Conservation (phyloP, 2,888 invertebrate species). For the Chrysolina americana region DNA sequence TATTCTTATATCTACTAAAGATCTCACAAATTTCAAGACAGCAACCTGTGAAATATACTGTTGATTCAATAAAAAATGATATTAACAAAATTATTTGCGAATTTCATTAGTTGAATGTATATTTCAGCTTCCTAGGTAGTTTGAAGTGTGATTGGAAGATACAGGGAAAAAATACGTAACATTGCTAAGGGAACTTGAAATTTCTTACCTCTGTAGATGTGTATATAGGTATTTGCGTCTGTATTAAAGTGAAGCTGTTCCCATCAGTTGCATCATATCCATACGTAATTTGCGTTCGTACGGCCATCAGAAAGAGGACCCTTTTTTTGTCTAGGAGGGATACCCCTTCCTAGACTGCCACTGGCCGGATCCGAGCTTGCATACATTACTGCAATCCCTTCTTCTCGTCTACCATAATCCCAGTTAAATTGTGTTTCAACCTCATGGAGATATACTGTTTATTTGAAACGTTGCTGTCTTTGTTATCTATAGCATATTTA, state of each 20-base stretch:
- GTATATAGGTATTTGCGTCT: no score
- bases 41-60: no score
- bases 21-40: no score
- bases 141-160: no score
- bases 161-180: no score
- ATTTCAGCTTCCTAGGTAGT: no score
- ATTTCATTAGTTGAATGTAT: no score
- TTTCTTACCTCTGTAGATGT: no score
- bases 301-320: neutral
- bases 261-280: neutral
- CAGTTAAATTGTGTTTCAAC: slow-evolving; percentile 40
- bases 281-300: neutral
- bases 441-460: slow-evolving; percentile 40
- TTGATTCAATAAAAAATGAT: no score
- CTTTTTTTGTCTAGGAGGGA: neutral
- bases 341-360: neutral
- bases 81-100: no score
- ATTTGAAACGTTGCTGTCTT: slow-evolving; percentile 35
- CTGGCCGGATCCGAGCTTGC: slow-evolving; percentile 29
- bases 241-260: neutral
- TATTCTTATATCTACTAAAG: no score
- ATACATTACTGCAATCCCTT: slow-evolving; percentile 37
- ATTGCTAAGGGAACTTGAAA: no score
- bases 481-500: slow-evolving; percentile 33
- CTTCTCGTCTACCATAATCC: slow-evolving; percentile 34